phyloP scores from a whole-genome alignment of 64 coral and sea anemone genomes.

The Dendrophyllia cribrosa region DNA sequence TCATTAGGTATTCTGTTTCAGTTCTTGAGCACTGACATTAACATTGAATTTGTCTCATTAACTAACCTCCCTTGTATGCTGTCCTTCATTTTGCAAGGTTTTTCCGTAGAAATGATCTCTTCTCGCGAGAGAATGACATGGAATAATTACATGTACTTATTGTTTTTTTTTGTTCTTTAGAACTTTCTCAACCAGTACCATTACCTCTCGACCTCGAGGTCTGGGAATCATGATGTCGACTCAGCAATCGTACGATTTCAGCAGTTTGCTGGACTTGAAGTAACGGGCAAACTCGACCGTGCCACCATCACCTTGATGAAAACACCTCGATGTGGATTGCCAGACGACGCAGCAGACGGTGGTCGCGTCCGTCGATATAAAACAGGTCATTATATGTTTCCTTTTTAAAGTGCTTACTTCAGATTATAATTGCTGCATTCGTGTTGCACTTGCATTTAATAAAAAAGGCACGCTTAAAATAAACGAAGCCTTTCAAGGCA shows the following conservation, averaged over 20 bases:
- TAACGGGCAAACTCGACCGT: slow-evolving; percentile 72
- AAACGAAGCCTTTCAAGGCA: too few relatives aligned
- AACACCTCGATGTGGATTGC: slow-evolving; percentile 83
- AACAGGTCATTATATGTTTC: not conserved
- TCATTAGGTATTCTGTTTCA: too few relatives aligned
- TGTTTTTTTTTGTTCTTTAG: not conserved
- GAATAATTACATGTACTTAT: not conserved
- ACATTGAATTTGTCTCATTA: too few relatives aligned
- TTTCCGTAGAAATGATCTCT: not conserved
- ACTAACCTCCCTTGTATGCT: too few relatives aligned
- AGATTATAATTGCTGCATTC: too few relatives aligned
- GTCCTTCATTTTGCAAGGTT: not conserved
- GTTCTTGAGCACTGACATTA: too few relatives aligned
- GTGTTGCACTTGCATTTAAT: too few relatives aligned
- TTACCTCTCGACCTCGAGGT: slow-evolving; percentile 72
- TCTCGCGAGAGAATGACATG: not conserved
- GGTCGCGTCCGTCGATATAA: slow-evolving; percentile 17
- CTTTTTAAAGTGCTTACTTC: too few relatives aligned
- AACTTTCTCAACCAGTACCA: slow-evolving; percentile 72
- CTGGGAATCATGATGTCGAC: slow-evolving; percentile 81
- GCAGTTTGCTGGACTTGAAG: slow-evolving; percentile 72
- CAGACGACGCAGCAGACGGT: slow-evolving; percentile 67
- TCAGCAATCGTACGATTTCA: slow-evolving; percentile 72
- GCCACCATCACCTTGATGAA: slow-evolving; percentile 76
- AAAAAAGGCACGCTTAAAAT: too few relatives aligned